Conservation (phyloP, 2,888 invertebrate genomes). For the Piscicola geometra region DNA sequence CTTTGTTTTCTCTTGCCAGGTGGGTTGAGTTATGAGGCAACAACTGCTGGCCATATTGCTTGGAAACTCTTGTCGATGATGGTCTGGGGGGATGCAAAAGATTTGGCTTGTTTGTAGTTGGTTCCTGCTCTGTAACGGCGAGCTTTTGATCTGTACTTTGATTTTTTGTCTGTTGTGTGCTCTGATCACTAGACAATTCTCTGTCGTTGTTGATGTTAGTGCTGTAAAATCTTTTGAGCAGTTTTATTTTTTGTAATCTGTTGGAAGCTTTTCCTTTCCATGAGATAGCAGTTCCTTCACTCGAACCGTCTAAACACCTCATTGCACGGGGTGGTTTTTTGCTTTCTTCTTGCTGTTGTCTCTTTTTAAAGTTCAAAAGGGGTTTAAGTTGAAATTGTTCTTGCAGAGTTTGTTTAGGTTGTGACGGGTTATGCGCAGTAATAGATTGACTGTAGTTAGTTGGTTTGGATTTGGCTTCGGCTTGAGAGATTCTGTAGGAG, state of each 20-base stretch:
- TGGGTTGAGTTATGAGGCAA: background rate
- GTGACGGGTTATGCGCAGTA: background rate
- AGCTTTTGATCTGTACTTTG: background rate
- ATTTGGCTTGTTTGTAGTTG: background rate
- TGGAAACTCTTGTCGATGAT: background rate
- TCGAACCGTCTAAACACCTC: background rate
- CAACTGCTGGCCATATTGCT: constrained; percentile 1
- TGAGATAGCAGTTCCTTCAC: background rate
- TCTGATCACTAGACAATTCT: background rate
- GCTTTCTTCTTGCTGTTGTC: no score
- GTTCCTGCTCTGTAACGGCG: background rate
- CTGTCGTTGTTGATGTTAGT: background rate
- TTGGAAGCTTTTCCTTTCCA: constrained; percentile 6
- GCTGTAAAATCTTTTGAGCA: constrained; percentile 25
- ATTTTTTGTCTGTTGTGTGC: background rate
- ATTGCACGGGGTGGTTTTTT: background rate
- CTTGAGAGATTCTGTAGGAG: constrained; percentile 49
- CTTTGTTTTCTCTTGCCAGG: constrained; percentile 69
- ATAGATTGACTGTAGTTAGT: background rate
- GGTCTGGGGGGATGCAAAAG: background rate
- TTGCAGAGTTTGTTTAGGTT: background rate
- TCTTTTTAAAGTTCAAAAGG: background rate
- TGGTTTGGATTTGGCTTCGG: constrained; percentile 50
- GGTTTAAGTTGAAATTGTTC: constrained; percentile 5
- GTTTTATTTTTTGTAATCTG: constrained; percentile 24